Evolutionary conservation across 2,113 vertebrate genomes (phyloP), one percentile per base, ranked within the genome.

Genomic region (Lipophrys pholis): DNA sequence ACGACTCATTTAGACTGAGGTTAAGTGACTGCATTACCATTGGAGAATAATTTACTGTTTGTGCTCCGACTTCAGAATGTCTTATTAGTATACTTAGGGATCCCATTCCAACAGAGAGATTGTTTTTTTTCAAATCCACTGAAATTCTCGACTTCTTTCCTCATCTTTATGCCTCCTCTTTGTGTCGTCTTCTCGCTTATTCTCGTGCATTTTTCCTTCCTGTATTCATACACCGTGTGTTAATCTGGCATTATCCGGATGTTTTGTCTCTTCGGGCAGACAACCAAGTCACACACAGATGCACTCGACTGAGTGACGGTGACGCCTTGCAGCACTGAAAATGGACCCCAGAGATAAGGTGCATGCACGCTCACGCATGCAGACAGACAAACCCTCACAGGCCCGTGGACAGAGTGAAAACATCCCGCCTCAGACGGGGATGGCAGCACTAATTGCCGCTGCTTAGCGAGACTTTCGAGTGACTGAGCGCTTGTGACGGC

Each of bases 261-360:
- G 57, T 36, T 61, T 15, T 10, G 39, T 77, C 48, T 84, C 62
- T 72, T 58, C 11, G 2, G 41, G 61, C 61, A 63, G 40, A 69
- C 17, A 48, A 58, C 78, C 60, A 38, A 77, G 52, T 85, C 83
- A 78, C 80, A 70, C 65, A 55, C 69, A 87, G 54, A 76, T 59
- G 30, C 76, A 21, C 78, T 70, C 43, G 40, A 66, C 38, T 69
- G 30, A 36, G 36, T 14, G 55, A 51, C 7, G 9, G 40, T 8
- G 41, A 17, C 3, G 4, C 49, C 46, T 55, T 10, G 8, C 41
- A 11, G 51, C 55, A 45, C 50, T 73, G 83, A 35, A 75, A 75
- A 69, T 61, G 51, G 67, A 62, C 56, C 69, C 76, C 5, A 0
- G 73, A 64, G 73, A 69, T 41, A 63, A 10, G 4, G n/a, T 14